Percentiles rank a stretch among this genome's conserved stretches.
These are phyloP conservation scores for Scomber scombrus DNA, from an alignment of 2,113 vertebrate genomes.

Conservation along the genomic window DNA sequence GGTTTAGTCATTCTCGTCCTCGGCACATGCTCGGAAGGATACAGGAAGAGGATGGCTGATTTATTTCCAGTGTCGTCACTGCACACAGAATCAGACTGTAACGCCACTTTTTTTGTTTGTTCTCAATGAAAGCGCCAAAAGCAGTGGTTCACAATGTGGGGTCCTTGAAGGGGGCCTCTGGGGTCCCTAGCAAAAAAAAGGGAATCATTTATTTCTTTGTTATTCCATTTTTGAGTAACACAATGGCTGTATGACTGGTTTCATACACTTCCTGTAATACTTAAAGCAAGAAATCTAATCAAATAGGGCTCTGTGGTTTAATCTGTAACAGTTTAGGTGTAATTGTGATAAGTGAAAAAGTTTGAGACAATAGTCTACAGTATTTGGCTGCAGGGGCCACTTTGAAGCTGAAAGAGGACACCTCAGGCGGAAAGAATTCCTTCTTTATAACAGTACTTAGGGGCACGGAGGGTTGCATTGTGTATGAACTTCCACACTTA, in stretches of 20 bases:
- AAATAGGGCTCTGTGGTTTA: no score
- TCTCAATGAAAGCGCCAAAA: no score
- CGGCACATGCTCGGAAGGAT: constrained; percentile 26
- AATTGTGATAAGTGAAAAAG: no score
- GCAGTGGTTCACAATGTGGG: no score
- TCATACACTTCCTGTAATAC: no score
- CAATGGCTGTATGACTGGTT: no score
- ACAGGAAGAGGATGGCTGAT: constrained; percentile 10
- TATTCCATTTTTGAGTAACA: no score
- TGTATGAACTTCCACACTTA: not conserved
- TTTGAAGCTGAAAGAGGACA: constrained; percentile 10
- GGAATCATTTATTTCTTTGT: no score
- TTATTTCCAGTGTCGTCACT: constrained; percentile 52
- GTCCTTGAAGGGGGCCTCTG: no score
- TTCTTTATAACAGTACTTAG: not conserved
- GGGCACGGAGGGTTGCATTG: not conserved
- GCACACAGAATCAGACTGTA: not conserved
- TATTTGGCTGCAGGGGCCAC: not conserved
- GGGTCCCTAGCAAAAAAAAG: no score
- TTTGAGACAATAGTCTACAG: not conserved
- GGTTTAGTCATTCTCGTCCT: not conserved
- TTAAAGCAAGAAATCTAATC: no score
- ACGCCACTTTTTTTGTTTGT: not conserved
- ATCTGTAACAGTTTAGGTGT: no score
- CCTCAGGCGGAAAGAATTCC: constrained; percentile 18